A percentile compares a stretch with the other conserved stretches of the same genome.
phyloP scores from a whole-genome alignment of 2,797 vertebrate genomes.

The Percopsis omiscomaycus region DNA sequence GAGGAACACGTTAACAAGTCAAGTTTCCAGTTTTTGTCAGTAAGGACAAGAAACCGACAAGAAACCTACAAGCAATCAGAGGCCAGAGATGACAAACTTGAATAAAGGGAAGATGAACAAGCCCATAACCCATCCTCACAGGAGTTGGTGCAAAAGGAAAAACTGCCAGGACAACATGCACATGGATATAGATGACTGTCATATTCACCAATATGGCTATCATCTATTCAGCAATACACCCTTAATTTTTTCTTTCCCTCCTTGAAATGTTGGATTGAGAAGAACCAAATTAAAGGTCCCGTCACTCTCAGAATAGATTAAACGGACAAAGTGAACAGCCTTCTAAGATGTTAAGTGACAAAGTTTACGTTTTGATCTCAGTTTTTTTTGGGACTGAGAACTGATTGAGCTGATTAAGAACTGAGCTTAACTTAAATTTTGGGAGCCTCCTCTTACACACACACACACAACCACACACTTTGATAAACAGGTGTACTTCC shows the following conservation, averaged over 20 bases:
- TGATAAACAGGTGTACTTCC: slow-evolving; percentile 39
- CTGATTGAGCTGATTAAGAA: slow-evolving; percentile 10
- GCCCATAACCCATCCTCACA: too few species aligned
- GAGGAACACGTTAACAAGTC: slow-evolving; percentile 19
- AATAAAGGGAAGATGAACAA: slow-evolving; percentile 2
- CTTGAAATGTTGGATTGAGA: slow-evolving; percentile 3
- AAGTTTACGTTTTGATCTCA: slow-evolving; percentile 33
- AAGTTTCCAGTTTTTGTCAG: slow-evolving; percentile 18
- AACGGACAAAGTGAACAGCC: slow-evolving; percentile 16
- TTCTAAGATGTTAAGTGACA: slow-evolving; percentile 20
- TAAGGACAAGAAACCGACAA: slow-evolving; percentile 28
- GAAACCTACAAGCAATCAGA: slow-evolving; percentile 19
- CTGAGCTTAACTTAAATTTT: slow-evolving; percentile 42
- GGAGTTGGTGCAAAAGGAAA: not conserved
- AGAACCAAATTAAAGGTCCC: slow-evolving; percentile 8
- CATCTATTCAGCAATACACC: not conserved
- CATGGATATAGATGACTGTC: not conserved
- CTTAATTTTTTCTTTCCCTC: too few species aligned
- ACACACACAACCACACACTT: slow-evolving; percentile 59
- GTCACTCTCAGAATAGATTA: slow-evolving; percentile 2
- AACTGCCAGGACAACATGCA: not conserved
- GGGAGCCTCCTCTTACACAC: slow-evolving; percentile 32
- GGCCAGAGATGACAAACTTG: slow-evolving; percentile 30
- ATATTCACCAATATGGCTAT: not conserved
- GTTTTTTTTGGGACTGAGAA: slow-evolving; percentile 6